Evolutionary conservation across 2,888 invertebrate species (phyloP).

Genomic region (Hipparchia sbordonii): DNA sequence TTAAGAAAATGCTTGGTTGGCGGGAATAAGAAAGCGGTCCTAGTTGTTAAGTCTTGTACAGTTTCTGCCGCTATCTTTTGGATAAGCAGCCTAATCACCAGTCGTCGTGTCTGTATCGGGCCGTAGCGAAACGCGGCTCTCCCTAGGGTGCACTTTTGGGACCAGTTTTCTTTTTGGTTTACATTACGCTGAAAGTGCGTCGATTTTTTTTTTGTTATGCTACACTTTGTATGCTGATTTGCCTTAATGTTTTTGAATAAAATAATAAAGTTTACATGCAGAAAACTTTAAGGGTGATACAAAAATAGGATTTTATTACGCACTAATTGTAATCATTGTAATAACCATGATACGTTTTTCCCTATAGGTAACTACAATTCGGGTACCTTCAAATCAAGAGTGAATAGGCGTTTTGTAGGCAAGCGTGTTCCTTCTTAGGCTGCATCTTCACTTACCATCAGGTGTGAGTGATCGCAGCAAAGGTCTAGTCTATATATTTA

Average conservation of each 20-base stretch:
- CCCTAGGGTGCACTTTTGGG: slow-evolving; percentile 80
- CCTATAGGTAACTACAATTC: too few relatives aligned
- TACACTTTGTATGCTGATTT: slow-evolving; percentile 72
- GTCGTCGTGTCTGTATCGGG: slow-evolving; percentile 82
- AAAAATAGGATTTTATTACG: not conserved
- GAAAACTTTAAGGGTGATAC: not conserved
- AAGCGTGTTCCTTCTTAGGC: too few relatives aligned
- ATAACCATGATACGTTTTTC: not conserved
- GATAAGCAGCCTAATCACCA: slow-evolving; percentile 83
- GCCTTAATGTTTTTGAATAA: slow-evolving; percentile 58
- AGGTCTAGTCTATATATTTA: too few relatives aligned
- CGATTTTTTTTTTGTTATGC: slow-evolving; percentile 80
- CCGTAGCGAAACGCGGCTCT: slow-evolving; percentile 71
- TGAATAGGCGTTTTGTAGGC: too few relatives aligned
- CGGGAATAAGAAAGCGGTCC: slow-evolving; percentile 81
- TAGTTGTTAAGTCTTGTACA: slow-evolving; percentile 83
- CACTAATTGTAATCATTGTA: not conserved
- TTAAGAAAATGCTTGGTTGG: slow-evolving; percentile 77
- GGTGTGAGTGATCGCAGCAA: too few relatives aligned
- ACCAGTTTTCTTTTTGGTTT: slow-evolving; percentile 82
- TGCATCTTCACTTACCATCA: too few relatives aligned
- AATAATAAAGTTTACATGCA: not conserved
- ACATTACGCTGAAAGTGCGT: slow-evolving; percentile 81
- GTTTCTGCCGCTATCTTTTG: slow-evolving; percentile 82
- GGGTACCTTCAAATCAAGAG: too few relatives aligned